phyloP scores from a whole-genome alignment of 2,797 vertebrate genomes.

The Amblyopsis hoosieri region DNA sequence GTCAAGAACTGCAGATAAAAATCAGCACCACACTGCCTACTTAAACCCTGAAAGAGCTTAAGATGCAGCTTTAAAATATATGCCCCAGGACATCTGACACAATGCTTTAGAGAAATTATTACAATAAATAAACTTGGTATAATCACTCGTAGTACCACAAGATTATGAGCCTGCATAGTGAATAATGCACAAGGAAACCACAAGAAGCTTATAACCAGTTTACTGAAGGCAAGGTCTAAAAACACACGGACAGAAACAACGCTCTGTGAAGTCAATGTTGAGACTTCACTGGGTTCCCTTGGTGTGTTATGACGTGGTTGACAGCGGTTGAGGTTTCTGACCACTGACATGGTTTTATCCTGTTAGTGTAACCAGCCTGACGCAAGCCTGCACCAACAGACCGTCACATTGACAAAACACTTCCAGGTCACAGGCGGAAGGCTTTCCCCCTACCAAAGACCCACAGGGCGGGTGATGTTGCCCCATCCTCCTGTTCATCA shows the following conservation, averaged over 20 bases:
- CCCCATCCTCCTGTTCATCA: conserved; percentile 31
- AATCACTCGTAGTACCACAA: conserved; percentile 71
- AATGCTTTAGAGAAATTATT: conserved; percentile 43
- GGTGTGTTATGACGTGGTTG: conserved; percentile 43
- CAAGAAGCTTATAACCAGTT: conserved; percentile 48
- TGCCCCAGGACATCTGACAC: conserved; percentile 46
- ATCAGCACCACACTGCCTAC: conserved; percentile 40
- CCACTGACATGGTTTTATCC: conserved; percentile 59
- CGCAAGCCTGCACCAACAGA: conserved; percentile 52
- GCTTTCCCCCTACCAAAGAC: conserved; percentile 21
- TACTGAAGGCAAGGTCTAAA: background rate
- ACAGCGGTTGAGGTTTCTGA: conserved; percentile 62
- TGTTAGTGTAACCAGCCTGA: conserved; percentile 35
- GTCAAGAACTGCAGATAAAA: conserved; percentile 36
- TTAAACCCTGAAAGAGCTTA: conserved; percentile 35
- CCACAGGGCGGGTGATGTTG: conserved; percentile 55
- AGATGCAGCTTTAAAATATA: conserved; percentile 53
- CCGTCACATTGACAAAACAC: conserved; percentile 57
- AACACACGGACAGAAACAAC: conserved; percentile 5
- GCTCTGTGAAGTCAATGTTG: conserved; percentile 13
- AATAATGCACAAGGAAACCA: conserved; percentile 72
- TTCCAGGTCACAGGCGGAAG: conserved; percentile 43
- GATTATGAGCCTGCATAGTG: conserved; percentile 65
- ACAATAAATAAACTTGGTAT: conserved; percentile 69
- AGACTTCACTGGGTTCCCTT: conserved; percentile 30